Conservation (phyloP, 2,888 invertebrate species). For the Augiades crinisus region DNA sequence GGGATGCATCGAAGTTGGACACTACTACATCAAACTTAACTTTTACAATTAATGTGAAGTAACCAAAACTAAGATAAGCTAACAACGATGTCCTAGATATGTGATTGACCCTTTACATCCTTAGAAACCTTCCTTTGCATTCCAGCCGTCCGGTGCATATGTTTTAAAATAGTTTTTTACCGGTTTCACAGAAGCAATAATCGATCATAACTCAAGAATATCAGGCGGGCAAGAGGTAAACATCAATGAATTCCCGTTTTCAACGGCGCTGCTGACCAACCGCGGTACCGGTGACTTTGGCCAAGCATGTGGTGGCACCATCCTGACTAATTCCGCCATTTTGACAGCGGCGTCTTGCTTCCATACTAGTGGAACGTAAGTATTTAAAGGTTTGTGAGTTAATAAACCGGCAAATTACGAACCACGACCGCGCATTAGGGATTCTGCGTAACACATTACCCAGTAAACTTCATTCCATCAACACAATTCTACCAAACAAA, state of each 20-base stretch:
- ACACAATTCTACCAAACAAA: no score
- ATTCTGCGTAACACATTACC: no score
- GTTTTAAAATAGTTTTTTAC: not conserved
- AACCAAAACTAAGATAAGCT: no score
- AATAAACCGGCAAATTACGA: no score
- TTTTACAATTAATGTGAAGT: not conserved
- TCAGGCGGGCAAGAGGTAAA: slow-evolving; percentile 47
- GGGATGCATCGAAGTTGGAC: no score
- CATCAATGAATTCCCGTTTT: slow-evolving; percentile 51
- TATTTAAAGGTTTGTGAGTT: slow-evolving; percentile 22
- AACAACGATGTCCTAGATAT: no score
- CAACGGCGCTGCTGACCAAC: slow-evolving; percentile 50
- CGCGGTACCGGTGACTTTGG: slow-evolving; percentile 40
- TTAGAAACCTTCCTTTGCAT: no score
- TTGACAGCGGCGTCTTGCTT: slow-evolving; percentile 65
- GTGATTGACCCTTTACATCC: no score
- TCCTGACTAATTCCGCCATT: slow-evolving; percentile 49
- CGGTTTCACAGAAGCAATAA: not conserved
- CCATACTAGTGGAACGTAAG: slow-evolving; percentile 46
- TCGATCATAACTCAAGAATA: slow-evolving; percentile 36
- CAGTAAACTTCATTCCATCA: not conserved
- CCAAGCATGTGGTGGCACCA: slow-evolving; percentile 60
- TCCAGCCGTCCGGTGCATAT: no score
- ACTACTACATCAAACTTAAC: no score
- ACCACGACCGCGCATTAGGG: no score